Base-by-base conservation (phyloP, 2,797 vertebrate genomes). In the Syngnathus rostellatus region DNA sequence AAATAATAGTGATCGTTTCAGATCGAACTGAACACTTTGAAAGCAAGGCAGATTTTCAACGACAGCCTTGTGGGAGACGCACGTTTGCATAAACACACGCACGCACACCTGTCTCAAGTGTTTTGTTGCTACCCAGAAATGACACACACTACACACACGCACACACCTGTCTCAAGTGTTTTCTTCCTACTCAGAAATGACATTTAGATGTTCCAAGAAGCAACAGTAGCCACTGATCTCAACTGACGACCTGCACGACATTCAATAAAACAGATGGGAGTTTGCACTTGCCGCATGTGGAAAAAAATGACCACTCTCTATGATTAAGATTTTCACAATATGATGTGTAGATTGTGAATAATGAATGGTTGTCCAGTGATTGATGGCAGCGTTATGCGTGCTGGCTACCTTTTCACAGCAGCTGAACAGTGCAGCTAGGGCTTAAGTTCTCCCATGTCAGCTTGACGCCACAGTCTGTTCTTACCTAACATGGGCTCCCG, bases 401-500 rank as follows among this genome's bases (percentile, higher is more conserved):
- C 63, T 37, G 61, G 67, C 70, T 68, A 60, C 69, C 73, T 75
- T 72, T 78, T 77, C 70, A 70, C 64, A 79, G 74, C 79, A 79
- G 79, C 80, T 85, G 72, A 68, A 77, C 79, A 72, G 66, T 57
- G 64, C 72, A 46, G 57, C 73, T 31, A 41, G 61, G 65, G 71
- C 67, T 77, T 74, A 74, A 78, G 72, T 79, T 77, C 54, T 77
- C 68, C 61, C 68, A 38, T 69, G 73, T 82, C 68, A 73, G 77
- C 72, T 69, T 81, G 82, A 85, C 76, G 64, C 79, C 79, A 83
- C 78, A 73, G 77, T 65, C 76, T 77, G 70, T 73, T 88, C 81
- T 88, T 88, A 89, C 83, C 86, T 87, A 89, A 89, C 81, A 86
- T 81, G 80, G 81, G 69, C 79, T 85, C 79, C 72, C 7, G 43